phyloP scores from a whole-genome alignment of 1,140 invertebrate genomes.

The Pseudomyrmex dendroicus region DNA sequence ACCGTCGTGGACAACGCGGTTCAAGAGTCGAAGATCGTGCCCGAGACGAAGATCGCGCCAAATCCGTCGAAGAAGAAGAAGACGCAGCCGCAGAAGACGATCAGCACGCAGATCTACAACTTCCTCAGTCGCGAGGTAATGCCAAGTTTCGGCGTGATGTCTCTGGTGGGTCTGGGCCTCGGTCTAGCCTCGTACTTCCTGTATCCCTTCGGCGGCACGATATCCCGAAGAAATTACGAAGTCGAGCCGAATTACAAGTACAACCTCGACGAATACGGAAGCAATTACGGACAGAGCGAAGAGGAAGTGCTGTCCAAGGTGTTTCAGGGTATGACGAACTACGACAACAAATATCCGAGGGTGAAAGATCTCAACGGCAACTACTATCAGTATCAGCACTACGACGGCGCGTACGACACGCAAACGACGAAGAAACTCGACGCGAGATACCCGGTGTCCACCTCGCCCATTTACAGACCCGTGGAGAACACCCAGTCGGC shows the following conservation, averaged over 20 bases:
- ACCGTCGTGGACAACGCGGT: constrained; percentile 67
- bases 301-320: constrained; percentile 91
- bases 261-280: constrained; percentile 88
- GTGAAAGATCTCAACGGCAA: constrained; percentile 73
- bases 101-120: constrained; percentile 91
- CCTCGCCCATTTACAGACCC: constrained; percentile 71
- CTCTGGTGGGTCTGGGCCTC: constrained; percentile 89
- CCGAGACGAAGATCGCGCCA: constrained; percentile 83
- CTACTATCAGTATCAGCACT: constrained; percentile 78
- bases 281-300: constrained; percentile 88
- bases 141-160: constrained; percentile 91
- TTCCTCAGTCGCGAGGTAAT: constrained; percentile 92
- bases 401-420: constrained; percentile 68
- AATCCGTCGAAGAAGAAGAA: constrained; percentile 80
- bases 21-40: constrained; percentile 82
- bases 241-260: constrained; percentile 87
- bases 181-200: constrained; percentile 91
- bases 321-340: constrained; percentile 89
- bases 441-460: constrained; percentile 61
- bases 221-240: constrained; percentile 88
- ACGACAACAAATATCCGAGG: constrained; percentile 72
- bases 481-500: constrained; percentile 73
- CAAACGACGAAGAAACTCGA: constrained; percentile 73
- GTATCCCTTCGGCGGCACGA: constrained; percentile 89
- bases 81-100: constrained; percentile 85